A percentile compares a stretch with the other conserved stretches of the same genome.
phyloP scores from a whole-genome alignment of 2,888 invertebrate genomes.

The Troides oblongomaculatus region DNA sequence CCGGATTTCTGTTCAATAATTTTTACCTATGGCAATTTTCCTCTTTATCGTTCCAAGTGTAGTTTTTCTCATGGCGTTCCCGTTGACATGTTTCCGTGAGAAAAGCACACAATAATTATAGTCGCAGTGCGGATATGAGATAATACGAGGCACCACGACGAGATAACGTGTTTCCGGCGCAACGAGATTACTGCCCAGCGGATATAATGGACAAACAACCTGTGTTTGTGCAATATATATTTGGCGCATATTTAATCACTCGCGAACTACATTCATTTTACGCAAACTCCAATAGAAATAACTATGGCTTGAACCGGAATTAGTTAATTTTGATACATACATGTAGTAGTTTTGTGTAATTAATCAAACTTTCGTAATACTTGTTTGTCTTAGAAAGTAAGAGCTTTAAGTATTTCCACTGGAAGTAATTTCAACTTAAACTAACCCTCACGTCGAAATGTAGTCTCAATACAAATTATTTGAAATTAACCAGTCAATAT shows the following conservation, averaged over 20 bases:
- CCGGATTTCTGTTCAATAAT: not conserved
- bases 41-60: not conserved
- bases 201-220: constrained; percentile 15
- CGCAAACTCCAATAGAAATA: not conserved
- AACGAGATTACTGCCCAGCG: constrained; percentile 57
- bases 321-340: too few species aligned
- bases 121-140: constrained; percentile 64
- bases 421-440: too few species aligned
- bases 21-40: not conserved
- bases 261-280: not conserved
- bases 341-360: too few species aligned
- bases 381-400: too few species aligned
- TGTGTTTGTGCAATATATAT: constrained; percentile 30
- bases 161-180: constrained; percentile 59
- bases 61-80: constrained; percentile 35
- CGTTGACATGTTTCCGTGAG: constrained; percentile 55
- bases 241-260: constrained; percentile 2
- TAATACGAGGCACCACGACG: constrained; percentile 44
- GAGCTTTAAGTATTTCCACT: too few species aligned
- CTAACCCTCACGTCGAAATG: too few species aligned
- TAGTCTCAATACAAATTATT: too few species aligned
- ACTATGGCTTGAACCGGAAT: too few species aligned
- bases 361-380: too few species aligned
- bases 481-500: too few species aligned
- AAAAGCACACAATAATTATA: constrained; percentile 60